A percentile compares a stretch with the other conserved stretches of the same genome.
Evolutionary conservation across 2,797 vertebrate genomes (phyloP).

Genomic region (Urocyon cinereoargenteus): DNA sequence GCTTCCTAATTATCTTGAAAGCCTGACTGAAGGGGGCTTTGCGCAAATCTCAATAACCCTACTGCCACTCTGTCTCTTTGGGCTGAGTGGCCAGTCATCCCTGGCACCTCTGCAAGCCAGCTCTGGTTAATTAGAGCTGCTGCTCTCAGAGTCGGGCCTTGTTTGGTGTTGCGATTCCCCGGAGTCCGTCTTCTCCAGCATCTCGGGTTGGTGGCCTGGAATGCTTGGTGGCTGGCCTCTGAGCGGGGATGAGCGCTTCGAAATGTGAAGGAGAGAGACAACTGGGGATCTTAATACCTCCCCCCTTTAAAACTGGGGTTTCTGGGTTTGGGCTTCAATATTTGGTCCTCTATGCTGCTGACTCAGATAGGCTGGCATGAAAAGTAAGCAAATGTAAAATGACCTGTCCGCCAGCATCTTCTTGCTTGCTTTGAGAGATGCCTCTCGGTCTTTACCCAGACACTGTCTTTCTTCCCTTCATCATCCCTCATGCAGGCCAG

Average conservation of each 20-base stretch:
- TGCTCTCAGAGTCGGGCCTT: background rate
- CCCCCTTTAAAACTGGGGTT: background rate
- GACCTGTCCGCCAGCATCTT: background rate
- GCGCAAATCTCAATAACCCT: slow-evolving; percentile 66
- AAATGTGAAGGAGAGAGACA: background rate
- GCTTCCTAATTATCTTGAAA: slow-evolving; percentile 85
- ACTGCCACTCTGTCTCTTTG: slow-evolving; percentile 65
- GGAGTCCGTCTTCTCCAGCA: background rate
- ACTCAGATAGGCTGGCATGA: background rate
- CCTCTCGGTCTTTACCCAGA: background rate
- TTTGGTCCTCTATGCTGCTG: background rate
- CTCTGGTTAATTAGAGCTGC: slow-evolving; percentile 73
- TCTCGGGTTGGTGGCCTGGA: background rate
- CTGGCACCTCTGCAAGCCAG: slow-evolving; percentile 78
- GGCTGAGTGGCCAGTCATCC: slow-evolving; percentile 77
- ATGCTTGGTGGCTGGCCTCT: background rate
- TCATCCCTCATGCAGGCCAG: too few relatives aligned
- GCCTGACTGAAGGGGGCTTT: slow-evolving; percentile 81
- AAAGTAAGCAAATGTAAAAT: background rate
- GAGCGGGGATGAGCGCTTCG: background rate
- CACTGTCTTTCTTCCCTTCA: background rate
- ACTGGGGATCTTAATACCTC: background rate
- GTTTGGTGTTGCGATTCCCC: background rate
- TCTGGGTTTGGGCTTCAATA: background rate
- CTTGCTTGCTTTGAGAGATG: background rate